Conservation (phyloP, 1,140 invertebrate species). For the Pseudobourletiella spinata region DNA sequence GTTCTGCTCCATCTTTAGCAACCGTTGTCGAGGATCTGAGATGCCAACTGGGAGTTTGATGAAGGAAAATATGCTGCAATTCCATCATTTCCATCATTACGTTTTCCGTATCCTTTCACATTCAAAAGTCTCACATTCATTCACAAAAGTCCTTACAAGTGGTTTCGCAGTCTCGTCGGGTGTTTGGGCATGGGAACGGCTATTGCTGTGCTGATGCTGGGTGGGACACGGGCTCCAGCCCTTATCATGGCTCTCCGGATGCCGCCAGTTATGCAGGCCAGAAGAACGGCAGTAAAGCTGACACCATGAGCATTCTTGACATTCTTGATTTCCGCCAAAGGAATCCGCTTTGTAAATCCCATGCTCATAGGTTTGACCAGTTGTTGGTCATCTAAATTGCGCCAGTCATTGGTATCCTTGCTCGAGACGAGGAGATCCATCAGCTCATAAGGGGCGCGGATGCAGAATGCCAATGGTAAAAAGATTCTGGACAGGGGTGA, state of each 20-base stretch:
- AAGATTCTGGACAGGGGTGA: not conserved
- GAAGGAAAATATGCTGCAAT: conserved; percentile 27
- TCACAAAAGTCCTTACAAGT: conserved; percentile 11
- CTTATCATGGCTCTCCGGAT: conserved; percentile 17
- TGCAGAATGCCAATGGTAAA: not conserved
- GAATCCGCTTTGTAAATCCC: conserved; percentile 14
- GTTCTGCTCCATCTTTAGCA: conserved; percentile 15
- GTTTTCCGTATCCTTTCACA: not conserved
- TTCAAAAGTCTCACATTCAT: not conserved
- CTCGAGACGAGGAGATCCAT: conserved; percentile 15
- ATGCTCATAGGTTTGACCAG: conserved; percentile 1
- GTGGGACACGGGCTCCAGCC: conserved; percentile 2
- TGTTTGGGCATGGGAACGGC: conserved; percentile 26
- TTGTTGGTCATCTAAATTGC: not conserved
- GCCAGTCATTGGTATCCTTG: conserved; percentile 21
- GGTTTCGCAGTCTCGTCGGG: conserved; percentile 21
- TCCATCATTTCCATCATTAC: not conserved
- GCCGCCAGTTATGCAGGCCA: conserved; percentile 14
- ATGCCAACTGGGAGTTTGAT: conserved; percentile 23
- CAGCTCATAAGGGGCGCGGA: conserved; percentile 14
- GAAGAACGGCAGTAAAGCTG: conserved; percentile 19
- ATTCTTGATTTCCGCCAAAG: conserved; percentile 13
- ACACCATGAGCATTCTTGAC: conserved; percentile 20
- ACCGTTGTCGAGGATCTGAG: conserved; percentile 4
- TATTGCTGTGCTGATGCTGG: conserved; percentile 12